A percentile compares a stretch with the other conserved stretches of the same genome.
phyloP scores from a whole-genome alignment of 1,140 invertebrate species.

The Leptinotarsa lineolata region DNA sequence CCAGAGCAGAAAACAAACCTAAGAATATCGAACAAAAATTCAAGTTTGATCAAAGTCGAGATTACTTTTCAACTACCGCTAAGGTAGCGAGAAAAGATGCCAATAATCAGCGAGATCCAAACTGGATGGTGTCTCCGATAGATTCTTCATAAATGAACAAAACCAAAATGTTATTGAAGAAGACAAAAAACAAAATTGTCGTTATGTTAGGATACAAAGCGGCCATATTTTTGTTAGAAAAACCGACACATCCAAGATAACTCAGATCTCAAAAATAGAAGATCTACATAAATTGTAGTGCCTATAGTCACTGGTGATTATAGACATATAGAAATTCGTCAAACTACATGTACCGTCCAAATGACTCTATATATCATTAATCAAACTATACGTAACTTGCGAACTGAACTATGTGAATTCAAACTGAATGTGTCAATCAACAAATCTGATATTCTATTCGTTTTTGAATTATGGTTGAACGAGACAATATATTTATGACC shows the following conservation, averaged over 20 bases:
- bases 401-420: not conserved
- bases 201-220: not conserved
- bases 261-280: not conserved
- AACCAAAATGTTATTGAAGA: not conserved
- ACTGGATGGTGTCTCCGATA: not conserved
- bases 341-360: too few species aligned
- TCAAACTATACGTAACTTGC: too few species aligned
- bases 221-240: not conserved
- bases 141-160: not conserved
- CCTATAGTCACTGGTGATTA: too few species aligned
- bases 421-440: not conserved
- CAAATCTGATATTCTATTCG: not conserved
- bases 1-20: too few species aligned
- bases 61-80: too few species aligned
- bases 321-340: too few species aligned
- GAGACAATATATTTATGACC: not conserved
- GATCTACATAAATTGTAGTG: not conserved
- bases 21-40: too few species aligned
- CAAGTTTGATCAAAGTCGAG: too few species aligned
- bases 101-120: too few species aligned
- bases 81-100: too few species aligned
- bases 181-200: not conserved
- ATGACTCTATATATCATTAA: too few species aligned
- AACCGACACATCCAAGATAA: not conserved
- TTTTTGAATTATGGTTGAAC: not conserved